Percentiles rank a stretch among this genome's conserved stretches.
These are phyloP conservation scores for Plecotus auritus DNA, from an alignment of 2,113 vertebrate species.

Conservation along the genomic window DNA sequence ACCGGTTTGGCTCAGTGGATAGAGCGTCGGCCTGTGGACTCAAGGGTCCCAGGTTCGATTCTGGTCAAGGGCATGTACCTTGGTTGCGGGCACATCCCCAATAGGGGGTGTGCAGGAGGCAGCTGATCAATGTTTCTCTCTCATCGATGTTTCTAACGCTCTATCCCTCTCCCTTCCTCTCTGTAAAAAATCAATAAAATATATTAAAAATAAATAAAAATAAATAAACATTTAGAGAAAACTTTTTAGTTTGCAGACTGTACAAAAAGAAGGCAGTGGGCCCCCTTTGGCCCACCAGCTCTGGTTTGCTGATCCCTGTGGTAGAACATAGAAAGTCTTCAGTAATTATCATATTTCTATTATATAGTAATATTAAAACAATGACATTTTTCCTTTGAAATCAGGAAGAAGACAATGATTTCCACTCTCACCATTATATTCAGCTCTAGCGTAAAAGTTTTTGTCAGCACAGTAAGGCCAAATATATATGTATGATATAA, in stretches of 20 bases:
- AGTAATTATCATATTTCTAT: background rate
- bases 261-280: background rate
- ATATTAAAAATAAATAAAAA: too few species aligned
- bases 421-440: background rate
- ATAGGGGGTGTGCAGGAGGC: too few species aligned
- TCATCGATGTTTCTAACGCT: too few species aligned
- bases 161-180: too few species aligned
- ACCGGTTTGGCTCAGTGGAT: too few species aligned
- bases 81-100: too few species aligned
- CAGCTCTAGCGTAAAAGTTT: background rate
- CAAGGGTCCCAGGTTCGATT: too few species aligned
- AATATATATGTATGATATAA: background rate
- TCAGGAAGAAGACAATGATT: background rate
- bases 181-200: too few species aligned
- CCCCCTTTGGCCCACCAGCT: background rate
- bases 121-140: too few species aligned
- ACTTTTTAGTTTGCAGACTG: background rate
- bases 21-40: too few species aligned
- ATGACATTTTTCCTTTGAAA: background rate
- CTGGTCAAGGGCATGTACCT: too few species aligned
- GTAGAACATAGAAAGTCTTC: background rate
- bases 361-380: background rate
- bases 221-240: conserved; percentile 7
- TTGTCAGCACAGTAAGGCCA: background rate
- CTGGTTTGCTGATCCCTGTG: background rate